These are phyloP conservation scores for Pseudomyrmex flavicornis DNA, from an alignment of 1,140 invertebrate genomes.

Conservation along the genomic window DNA sequence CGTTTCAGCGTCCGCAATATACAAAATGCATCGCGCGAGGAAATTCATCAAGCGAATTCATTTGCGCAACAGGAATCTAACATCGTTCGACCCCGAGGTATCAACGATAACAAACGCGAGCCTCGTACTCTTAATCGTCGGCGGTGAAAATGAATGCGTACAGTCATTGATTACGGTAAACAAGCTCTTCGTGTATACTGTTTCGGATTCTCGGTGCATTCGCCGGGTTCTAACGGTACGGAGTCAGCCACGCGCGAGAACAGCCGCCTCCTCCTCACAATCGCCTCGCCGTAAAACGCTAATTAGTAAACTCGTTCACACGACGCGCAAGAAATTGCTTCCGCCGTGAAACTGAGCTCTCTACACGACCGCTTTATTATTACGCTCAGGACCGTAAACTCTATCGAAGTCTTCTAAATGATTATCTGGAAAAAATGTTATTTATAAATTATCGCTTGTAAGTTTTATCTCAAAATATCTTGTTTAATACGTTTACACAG, in stretches of 20 bases:
- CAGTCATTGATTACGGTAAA: conserved; percentile 67
- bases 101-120: conserved; percentile 45
- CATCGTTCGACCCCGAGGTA: background rate
- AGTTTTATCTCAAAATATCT: no score
- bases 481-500: no score
- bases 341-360: background rate
- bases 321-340: conserved; percentile 8
- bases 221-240: conserved; percentile 59
- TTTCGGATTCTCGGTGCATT: conserved; percentile 67
- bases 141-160: conserved; percentile 17
- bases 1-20: conserved; percentile 39
- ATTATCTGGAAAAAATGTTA: background rate
- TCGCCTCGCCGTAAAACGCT: conserved; percentile 58
- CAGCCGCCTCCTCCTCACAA: conserved; percentile 42
- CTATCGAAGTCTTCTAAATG: no score
- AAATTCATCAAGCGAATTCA: conserved; percentile 34
- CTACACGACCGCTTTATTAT: conserved; percentile 33
- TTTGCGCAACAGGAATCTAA: conserved; percentile 23
- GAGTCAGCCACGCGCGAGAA: conserved; percentile 37
- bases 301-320: conserved; percentile 65
- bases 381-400: background rate
- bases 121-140: conserved; percentile 33
- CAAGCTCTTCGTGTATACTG: conserved; percentile 63
- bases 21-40: conserved; percentile 25
- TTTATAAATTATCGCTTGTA: no score